phyloP scores from a whole-genome alignment of 2,113 vertebrate species.

The Plestiodon gilberti region DNA sequence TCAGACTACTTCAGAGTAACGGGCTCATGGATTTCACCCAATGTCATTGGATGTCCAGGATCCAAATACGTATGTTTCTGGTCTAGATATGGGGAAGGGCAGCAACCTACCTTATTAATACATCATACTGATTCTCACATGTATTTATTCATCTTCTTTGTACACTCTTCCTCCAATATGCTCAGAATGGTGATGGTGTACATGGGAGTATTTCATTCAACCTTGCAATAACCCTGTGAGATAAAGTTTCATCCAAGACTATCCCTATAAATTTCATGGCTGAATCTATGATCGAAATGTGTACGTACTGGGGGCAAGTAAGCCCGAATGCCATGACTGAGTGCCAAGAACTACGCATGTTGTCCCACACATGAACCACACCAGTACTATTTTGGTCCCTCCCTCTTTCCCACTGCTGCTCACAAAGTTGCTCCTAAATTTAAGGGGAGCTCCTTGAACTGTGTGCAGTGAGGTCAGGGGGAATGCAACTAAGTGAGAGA shows the following conservation, averaged over 20 bases:
- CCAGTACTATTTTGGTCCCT: too few relatives aligned
- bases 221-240: not conserved
- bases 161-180: not conserved
- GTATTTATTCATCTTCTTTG: not conserved
- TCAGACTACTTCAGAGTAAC: not conserved
- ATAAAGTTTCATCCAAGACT: not conserved
- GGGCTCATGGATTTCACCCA: too few relatives aligned
- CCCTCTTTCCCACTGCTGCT: too few relatives aligned
- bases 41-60: not conserved
- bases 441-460: not conserved
- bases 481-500: not conserved
- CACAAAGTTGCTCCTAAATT: not conserved
- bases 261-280: not conserved
- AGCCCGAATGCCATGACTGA: not conserved
- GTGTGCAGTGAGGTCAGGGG: not conserved
- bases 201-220: not conserved
- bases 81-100: not conserved
- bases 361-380: too few relatives aligned
- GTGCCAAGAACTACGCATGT: not conserved
- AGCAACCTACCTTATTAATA: not conserved
- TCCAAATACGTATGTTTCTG: not conserved
- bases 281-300: not conserved
- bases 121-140: not conserved
- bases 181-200: not conserved
- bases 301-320: not conserved